phyloP scores from a whole-genome alignment of 1,140 invertebrate species.

The Heliconius melpomene region DNA sequence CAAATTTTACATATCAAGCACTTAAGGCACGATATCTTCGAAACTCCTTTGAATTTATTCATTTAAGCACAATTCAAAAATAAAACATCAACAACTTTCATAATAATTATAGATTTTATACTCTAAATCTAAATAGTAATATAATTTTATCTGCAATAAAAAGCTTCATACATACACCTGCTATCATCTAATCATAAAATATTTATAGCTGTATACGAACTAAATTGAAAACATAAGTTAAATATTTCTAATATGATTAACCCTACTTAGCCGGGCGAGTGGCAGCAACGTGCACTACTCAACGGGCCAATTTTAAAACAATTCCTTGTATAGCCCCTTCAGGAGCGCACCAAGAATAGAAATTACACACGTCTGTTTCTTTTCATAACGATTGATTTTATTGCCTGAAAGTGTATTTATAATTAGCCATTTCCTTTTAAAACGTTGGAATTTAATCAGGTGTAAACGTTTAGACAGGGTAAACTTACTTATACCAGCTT shows the following conservation, averaged over 20 bases:
- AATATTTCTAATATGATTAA: not conserved
- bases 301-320: slow-evolving; percentile 6
- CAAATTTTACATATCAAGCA: no score
- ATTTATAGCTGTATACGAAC: not conserved
- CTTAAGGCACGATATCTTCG: no score
- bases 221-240: not conserved
- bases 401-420: not conserved
- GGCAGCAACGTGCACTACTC: not conserved
- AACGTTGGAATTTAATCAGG: not conserved
- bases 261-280: not conserved
- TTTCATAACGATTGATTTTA: slow-evolving; percentile 13
- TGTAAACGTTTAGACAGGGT: not conserved
- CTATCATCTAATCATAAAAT: not conserved
- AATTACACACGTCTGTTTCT: slow-evolving; percentile 9
- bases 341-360: slow-evolving; percentile 7
- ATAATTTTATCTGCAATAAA: not conserved
- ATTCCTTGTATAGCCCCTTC: slow-evolving; percentile 5
- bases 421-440: not conserved
- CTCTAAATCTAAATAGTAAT: no score
- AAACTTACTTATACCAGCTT: not conserved
- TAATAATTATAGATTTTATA: no score
- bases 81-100: not conserved
- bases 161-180: not conserved
- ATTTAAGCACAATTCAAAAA: not conserved
- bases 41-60: no score